Evolutionary conservation across 2,113 vertebrate species (phyloP).

Genomic region (Eonycteris spelaea): DNA sequence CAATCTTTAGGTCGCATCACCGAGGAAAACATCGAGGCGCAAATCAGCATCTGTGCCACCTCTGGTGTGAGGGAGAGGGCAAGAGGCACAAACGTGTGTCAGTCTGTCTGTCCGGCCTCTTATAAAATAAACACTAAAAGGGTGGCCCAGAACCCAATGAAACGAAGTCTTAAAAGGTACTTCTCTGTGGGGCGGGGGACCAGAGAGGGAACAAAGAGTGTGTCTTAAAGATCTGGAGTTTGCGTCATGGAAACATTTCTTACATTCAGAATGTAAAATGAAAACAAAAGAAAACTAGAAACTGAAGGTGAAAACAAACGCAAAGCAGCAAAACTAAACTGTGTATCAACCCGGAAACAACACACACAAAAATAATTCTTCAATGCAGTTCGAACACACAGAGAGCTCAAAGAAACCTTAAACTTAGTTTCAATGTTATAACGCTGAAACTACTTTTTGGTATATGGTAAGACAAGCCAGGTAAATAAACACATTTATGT

Average conservation of each 20-base stretch:
- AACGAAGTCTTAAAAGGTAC: neutral
- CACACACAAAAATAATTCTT: neutral
- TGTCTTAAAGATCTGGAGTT: neutral
- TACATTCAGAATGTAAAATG: neutral
- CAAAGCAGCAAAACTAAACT: neutral
- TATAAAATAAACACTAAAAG: neutral
- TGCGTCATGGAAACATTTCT: neutral
- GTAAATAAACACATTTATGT: neutral
- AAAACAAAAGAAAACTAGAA: neutral
- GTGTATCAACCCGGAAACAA: neutral
- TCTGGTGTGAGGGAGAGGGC: too few species aligned
- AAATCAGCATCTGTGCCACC: neutral
- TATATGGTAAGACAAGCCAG: too few species aligned
- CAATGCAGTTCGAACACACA: neutral
- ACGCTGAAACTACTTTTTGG: neutral
- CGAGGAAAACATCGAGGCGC: neutral
- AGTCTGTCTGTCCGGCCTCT: neutral
- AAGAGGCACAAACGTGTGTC: neutral
- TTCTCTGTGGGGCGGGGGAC: too few species aligned
- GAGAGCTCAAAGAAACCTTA: neutral
- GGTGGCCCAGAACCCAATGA: neutral
- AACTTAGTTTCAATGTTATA: neutral
- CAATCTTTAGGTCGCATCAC: neutral
- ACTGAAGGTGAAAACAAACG: neutral
- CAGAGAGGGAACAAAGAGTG: neutral